Base-by-base conservation (phyloP, 2,113 vertebrate species). In the Bubo scandiacus region DNA sequence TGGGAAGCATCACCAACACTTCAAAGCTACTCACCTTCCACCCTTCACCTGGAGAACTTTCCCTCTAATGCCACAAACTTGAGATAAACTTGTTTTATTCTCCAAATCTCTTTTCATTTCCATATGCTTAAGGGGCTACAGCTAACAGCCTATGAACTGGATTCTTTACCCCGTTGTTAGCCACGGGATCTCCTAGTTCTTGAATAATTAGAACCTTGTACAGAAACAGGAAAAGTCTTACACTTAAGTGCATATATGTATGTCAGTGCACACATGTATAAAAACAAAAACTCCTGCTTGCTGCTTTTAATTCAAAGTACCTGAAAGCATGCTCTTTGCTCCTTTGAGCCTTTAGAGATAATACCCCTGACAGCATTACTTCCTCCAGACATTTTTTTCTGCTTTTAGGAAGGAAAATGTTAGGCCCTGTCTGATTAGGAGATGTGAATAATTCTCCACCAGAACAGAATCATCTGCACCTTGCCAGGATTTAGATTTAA, bases 251-350 rank as follows among this genome's bases (percentile, higher is more conserved):
- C 36, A 74, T 25, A 19, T 6, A 25, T 16, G 32, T 29, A 9
- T 4, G 1, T 20, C 49, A 73, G 43, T 15, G n/a, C 26, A 70
- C 12, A 70, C 8, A 63, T 0, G 1, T 4, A 25, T 18, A n/a
- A 59, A 72, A 85, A 81, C 25, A 81, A 84, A 81, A 73, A 6
- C 34, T 62, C 23, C 6, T 73, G 30, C 25, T 68, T 66, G 13
- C 40, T 73, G 36, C 30, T 74, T 87, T 58, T 45, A 85, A 66
- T 2, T 81, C 22, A 70, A 96, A 85, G 52, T 49, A 78, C 25
- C 21, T 66, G 51, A 87, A 93, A 12, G 71, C 21, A 66, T 12
- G 52, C 7, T 70, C 26, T 90, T 85, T 75, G 27, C 30, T 86
- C 18, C 23, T 51, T 38, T 38, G 21, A 71, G n/a, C 34, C 36